Conservation (phyloP, 2,113 vertebrate species). For the Zeus faber region DNA sequence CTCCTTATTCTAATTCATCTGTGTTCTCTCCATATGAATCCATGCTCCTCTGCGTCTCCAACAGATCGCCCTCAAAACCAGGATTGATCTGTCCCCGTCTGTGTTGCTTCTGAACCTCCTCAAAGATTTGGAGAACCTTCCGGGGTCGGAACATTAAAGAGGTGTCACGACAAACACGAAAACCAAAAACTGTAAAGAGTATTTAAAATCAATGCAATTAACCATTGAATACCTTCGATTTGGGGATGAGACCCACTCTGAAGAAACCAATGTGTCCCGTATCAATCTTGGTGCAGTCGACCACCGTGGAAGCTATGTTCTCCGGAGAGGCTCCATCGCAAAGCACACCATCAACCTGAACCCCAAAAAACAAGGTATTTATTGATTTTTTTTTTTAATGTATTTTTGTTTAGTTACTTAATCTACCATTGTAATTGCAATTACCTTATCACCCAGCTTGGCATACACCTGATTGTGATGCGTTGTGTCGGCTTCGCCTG, state of each 20-base stretch:
- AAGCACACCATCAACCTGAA: conserved; percentile 86
- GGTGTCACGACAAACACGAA: background rate
- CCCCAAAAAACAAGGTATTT: conserved; percentile 6
- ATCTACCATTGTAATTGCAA: background rate
- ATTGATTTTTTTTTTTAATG: background rate
- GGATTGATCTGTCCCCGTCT: conserved; percentile 49
- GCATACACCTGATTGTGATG: conserved; percentile 91
- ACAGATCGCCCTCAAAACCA: conserved; percentile 64
- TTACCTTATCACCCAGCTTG: conserved; percentile 86
- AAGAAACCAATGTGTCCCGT: conserved; percentile 83
- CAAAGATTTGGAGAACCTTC: conserved; percentile 85
- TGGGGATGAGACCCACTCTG: conserved; percentile 84
- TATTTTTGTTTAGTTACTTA: background rate
- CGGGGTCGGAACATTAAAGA: background rate
- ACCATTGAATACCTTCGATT: conserved; percentile 77
- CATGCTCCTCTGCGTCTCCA: conserved; percentile 10
- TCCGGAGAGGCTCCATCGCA: conserved; percentile 88
- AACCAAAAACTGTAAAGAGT: background rate
- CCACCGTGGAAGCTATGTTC: conserved; percentile 88
- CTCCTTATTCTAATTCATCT: conserved; percentile 16
- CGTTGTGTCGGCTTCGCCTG: conserved; percentile 89
- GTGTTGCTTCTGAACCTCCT: conserved; percentile 77
- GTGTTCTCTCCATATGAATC: background rate
- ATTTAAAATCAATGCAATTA: background rate
- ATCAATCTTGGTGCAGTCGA: conserved; percentile 89